phyloP scores from a whole-genome alignment of 1,140 invertebrate genomes.

The Ruditapes philippinarum region DNA sequence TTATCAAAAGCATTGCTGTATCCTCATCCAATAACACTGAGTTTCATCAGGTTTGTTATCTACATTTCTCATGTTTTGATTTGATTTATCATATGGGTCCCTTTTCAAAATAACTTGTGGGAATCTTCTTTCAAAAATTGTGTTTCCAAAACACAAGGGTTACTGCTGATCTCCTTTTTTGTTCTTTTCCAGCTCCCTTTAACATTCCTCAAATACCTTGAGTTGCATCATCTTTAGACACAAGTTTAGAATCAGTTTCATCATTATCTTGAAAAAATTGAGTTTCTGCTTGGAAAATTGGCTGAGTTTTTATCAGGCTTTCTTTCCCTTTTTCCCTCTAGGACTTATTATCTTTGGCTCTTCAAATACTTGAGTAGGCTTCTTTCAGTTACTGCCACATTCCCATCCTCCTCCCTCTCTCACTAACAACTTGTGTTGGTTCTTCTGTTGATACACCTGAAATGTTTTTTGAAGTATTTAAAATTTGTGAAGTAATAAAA shows the following conservation, averaged over 20 bases:
- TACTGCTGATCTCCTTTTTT: background rate
- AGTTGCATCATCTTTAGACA: slow-evolving; percentile 64
- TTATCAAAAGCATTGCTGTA: slow-evolving; percentile 33
- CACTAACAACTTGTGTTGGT: slow-evolving; percentile 26
- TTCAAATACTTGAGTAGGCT: slow-evolving; percentile 67
- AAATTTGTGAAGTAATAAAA: too few relatives aligned
- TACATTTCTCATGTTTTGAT: background rate
- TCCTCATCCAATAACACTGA: slow-evolving; percentile 41
- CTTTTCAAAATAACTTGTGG: slow-evolving; percentile 56
- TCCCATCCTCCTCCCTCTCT: slow-evolving; percentile 45
- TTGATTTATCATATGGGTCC: background rate
- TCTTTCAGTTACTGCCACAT: slow-evolving; percentile 40
- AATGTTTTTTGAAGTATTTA: background rate
- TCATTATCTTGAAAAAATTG: slow-evolving; percentile 51
- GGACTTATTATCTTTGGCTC: background rate
- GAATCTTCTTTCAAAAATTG: slow-evolving; percentile 53
- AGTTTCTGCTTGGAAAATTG: slow-evolving; percentile 38
- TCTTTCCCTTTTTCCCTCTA: background rate
- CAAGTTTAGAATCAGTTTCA: background rate
- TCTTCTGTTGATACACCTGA: slow-evolving; percentile 54
- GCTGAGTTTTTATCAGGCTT: slow-evolving; percentile 34
- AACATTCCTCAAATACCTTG: slow-evolving; percentile 69
- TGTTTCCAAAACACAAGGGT: background rate
- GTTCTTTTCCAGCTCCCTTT: background rate
- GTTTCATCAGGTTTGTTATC: background rate